Evolutionary conservation across 2,113 vertebrate genomes (phyloP).

Genomic region (Sprattus sprattus): DNA sequence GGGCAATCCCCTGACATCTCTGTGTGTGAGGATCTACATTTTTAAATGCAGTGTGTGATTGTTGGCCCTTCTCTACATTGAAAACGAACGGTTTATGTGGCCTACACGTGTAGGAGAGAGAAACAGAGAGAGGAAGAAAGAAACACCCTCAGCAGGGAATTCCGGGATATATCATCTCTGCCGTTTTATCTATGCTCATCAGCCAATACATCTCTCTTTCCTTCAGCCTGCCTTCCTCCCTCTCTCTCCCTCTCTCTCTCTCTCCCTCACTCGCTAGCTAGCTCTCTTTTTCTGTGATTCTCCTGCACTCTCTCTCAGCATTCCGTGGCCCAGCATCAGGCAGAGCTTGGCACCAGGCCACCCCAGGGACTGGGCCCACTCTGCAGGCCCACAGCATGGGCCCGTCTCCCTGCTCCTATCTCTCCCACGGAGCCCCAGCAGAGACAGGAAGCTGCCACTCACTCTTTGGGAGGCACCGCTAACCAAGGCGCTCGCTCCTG

Average conservation of each 20-base stretch:
- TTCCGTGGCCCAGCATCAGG: conserved; percentile 18
- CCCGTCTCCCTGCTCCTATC: conserved; percentile 16
- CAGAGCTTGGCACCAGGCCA: conserved; percentile 3
- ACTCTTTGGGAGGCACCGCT: background rate
- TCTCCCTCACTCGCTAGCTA: background rate
- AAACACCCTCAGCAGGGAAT: background rate
- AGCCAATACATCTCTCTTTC: background rate
- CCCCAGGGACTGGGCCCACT: conserved; percentile 5
- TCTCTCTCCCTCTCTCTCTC: background rate
- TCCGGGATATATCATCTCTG: background rate
- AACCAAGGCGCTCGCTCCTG: background rate
- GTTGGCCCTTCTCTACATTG: background rate
- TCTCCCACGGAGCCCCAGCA: background rate
- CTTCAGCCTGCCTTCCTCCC: background rate
- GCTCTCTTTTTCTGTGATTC: background rate
- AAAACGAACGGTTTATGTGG: background rate
- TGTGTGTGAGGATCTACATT: background rate
- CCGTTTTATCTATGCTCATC: background rate
- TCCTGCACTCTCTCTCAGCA: background rate
- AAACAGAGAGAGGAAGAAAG: conserved; percentile 19
- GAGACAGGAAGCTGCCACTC: background rate
- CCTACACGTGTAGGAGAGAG: conserved; percentile 7
- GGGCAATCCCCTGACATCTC: background rate
- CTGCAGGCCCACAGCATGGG: conserved; percentile 14
- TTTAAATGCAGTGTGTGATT: background rate